phyloP scores from a whole-genome alignment of 2,888 invertebrate genomes.

The Tenthredo scrophulariae region DNA sequence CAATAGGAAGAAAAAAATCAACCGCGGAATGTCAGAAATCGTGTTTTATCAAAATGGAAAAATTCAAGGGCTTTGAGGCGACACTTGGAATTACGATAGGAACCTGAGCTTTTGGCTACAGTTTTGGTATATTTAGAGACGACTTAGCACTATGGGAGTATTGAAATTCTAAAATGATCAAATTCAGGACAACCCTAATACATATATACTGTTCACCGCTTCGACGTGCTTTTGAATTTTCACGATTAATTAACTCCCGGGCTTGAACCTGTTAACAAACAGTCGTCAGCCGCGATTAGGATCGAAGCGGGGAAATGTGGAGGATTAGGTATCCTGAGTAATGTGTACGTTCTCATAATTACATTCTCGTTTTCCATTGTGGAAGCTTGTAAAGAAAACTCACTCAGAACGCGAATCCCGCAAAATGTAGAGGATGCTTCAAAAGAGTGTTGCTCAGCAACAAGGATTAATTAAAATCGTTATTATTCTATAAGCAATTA shows the following conservation, averaged over 20 bases:
- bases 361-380: background rate
- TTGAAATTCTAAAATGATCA: too few relatives aligned
- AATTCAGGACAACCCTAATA: background rate
- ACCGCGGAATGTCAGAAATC: too few relatives aligned
- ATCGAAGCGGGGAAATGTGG: background rate
- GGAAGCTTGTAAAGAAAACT: background rate
- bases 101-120: background rate
- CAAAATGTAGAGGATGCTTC: background rate
- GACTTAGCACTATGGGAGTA: too few relatives aligned
- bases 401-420: background rate
- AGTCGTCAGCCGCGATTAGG: constrained; percentile 28
- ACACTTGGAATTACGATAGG: too few relatives aligned
- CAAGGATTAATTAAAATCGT: background rate
- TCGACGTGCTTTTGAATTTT: constrained; percentile 26
- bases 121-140: background rate
- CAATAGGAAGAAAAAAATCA: too few relatives aligned
- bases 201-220: background rate
- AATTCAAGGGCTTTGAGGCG: too few relatives aligned
- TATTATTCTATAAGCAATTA: background rate
- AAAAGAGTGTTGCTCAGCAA: background rate
- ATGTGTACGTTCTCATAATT: background rate
- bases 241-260: constrained; percentile 18
- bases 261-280: background rate
- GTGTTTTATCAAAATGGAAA: too few relatives aligned
- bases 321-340: background rate